Percentiles rank a stretch among this genome's conserved stretches.
Evolutionary conservation across 2,113 vertebrate species (phyloP).

Genomic region (Diadophis punctatus): DNA sequence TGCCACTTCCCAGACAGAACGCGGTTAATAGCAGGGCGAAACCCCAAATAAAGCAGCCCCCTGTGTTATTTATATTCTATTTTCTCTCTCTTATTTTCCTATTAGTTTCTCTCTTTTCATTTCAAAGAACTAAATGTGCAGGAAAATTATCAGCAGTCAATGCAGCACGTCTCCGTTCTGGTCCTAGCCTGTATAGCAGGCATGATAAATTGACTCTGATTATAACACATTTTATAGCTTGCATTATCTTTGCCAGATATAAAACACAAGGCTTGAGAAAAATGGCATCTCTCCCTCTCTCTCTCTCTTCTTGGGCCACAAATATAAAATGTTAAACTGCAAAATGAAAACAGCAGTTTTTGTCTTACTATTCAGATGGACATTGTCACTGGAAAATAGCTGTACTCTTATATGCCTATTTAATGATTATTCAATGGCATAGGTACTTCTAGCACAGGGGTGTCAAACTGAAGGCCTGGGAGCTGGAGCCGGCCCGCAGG

Average conservation of each 20-base stretch:
- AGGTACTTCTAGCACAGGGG: background rate
- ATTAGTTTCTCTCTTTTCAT: conserved; percentile 55
- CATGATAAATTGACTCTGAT: conserved; percentile 51
- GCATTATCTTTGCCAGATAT: conserved; percentile 51
- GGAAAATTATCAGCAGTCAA: conserved; percentile 53
- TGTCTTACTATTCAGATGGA: conserved; percentile 41
- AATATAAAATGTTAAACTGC: conserved; percentile 53
- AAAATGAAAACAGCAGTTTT: conserved; percentile 39
- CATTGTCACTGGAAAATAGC: background rate
- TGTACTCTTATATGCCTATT: background rate
- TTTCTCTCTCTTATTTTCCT: conserved; percentile 54
- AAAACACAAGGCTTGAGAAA: conserved; percentile 44
- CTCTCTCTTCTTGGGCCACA: conserved; percentile 24
- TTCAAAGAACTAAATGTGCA: conserved; percentile 49
- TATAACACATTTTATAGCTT: conserved; percentile 56
- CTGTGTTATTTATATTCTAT: conserved; percentile 41
- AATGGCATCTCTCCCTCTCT: background rate
- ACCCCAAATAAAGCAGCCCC: conserved; percentile 34
- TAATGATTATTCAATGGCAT: background rate
- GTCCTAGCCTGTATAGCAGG: conserved; percentile 42
- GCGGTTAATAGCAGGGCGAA: conserved; percentile 49
- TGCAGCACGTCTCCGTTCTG: conserved; percentile 29
- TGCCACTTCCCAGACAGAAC: background rate
- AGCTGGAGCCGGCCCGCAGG: too few relatives aligned
- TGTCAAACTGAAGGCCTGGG: too few relatives aligned